phyloP scores from a whole-genome alignment of 1,140 invertebrate species.

The Drosophila rhopaloa region DNA sequence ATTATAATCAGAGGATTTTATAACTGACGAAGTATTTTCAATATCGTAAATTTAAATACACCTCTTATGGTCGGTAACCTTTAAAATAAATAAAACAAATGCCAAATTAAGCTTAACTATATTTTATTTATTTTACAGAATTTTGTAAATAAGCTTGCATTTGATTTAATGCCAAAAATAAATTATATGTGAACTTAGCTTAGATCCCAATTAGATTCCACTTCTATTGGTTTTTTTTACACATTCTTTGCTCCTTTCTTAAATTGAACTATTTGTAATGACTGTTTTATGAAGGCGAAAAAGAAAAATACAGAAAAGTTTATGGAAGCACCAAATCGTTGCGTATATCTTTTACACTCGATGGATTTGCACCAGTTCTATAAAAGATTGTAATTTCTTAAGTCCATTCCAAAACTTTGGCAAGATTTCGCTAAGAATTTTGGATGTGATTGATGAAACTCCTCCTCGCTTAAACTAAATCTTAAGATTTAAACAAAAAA shows the following conservation, averaged over 20 bases:
- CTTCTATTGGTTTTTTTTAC: slow-evolving; percentile 43
- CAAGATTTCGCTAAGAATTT: slow-evolving; percentile 79
- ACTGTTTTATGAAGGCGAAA: slow-evolving; percentile 76
- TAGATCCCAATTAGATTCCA: slow-evolving; percentile 45
- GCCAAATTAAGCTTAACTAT: slow-evolving; percentile 27
- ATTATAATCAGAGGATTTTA: no score
- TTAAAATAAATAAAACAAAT: not conserved
- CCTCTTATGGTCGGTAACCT: no score
- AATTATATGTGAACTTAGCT: slow-evolving; percentile 70
- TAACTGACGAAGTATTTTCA: no score
- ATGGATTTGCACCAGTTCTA: slow-evolving; percentile 58
- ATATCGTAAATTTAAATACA: no score
- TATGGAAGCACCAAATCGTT: slow-evolving; percentile 73
- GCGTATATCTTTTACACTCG: slow-evolving; percentile 26
- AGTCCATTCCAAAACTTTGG: slow-evolving; percentile 45
- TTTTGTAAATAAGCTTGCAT: slow-evolving; percentile 61
- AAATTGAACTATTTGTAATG: slow-evolving; percentile 82
- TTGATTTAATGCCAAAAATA: slow-evolving; percentile 67
- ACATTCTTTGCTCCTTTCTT: slow-evolving; percentile 52
- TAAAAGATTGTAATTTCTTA: slow-evolving; percentile 53
- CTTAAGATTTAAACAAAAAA: slow-evolving; percentile 42
- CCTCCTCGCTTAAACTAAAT: slow-evolving; percentile 50
- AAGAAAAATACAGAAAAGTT: slow-evolving; percentile 58
- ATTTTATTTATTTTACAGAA: slow-evolving; percentile 60
- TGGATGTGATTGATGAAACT: slow-evolving; percentile 52